phyloP scores from a whole-genome alignment of 53 echinoderm and acorn worm genomes.

The Patiria pectinifera region DNA sequence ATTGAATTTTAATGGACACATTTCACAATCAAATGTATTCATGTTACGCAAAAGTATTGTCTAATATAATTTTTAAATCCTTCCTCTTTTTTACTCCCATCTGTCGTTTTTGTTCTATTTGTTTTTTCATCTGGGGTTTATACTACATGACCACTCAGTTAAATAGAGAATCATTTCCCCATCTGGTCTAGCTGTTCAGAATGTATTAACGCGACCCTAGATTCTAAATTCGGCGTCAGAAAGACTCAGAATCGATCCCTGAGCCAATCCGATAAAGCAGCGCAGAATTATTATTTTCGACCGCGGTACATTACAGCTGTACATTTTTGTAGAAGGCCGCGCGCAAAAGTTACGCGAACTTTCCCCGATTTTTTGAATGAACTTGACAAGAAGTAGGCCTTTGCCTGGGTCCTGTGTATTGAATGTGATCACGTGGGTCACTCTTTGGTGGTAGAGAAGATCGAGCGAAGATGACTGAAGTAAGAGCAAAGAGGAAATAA shows the following conservation, averaged over 20 bases:
- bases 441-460: constrained; percentile 19
- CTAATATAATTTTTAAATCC: no score
- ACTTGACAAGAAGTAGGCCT: not conserved
- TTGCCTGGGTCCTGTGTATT: constrained; percentile 18
- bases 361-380: constrained; percentile 23
- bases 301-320: not conserved
- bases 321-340: constrained; percentile 18
- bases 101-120: no score
- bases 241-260: not conserved
- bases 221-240: not conserved
- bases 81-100: no score
- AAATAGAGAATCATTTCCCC: not conserved
- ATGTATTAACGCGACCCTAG: not conserved
- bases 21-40: no score
- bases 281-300: not conserved
- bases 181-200: not conserved
- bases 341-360: constrained; percentile 25
- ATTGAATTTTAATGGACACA: no score
- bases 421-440: constrained; percentile 39
- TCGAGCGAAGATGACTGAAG: constrained; percentile 19
- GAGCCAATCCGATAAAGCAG: not conserved
- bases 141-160: not conserved
- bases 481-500: constrained; percentile 43
- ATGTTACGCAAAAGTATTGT: no score
- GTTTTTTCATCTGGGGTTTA: not conserved